Evolutionary conservation across 2,797 vertebrate species (phyloP).

Genomic region (Mallotus villosus): DNA sequence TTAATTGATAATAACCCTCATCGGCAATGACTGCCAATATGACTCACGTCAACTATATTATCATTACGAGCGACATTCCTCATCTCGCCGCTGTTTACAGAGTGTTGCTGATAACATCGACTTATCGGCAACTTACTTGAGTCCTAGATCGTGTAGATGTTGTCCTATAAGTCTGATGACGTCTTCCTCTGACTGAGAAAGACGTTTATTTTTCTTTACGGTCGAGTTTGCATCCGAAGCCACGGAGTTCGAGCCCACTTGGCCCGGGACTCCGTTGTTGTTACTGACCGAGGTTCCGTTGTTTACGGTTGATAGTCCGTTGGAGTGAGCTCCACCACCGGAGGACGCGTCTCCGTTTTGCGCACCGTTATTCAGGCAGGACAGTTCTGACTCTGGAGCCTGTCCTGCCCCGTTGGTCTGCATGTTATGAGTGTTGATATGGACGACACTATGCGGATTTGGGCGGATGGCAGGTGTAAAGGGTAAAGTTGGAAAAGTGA

Average conservation of each 20-base stretch:
- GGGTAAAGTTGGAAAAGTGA: conserved; percentile 61
- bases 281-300: conserved; percentile 74
- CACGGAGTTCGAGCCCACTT: conserved; percentile 58
- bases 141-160: conserved; percentile 91
- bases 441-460: conserved; percentile 46
- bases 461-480: conserved; percentile 54
- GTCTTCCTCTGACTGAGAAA: conserved; percentile 92
- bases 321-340: conserved; percentile 65
- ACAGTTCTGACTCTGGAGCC: conserved; percentile 74
- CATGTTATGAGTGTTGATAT: conserved; percentile 71
- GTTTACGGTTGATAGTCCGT: conserved; percentile 64
- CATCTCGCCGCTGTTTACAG: conserved; percentile 13
- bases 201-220: conserved; percentile 89
- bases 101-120: neutral
- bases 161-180: conserved; percentile 95
- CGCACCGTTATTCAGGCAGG: conserved; percentile 63
- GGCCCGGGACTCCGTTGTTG: conserved; percentile 74
- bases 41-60: neutral
- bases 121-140: conserved; percentile 84
- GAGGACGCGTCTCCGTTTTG: conserved; percentile 85
- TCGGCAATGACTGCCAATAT: neutral
- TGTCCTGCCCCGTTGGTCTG: conserved; percentile 88
- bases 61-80: neutral
- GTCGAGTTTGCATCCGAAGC: conserved; percentile 68
- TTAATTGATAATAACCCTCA: neutral